Conservation (phyloP, 2,888 invertebrate genomes). For the Uloborus plumipes region DNA sequence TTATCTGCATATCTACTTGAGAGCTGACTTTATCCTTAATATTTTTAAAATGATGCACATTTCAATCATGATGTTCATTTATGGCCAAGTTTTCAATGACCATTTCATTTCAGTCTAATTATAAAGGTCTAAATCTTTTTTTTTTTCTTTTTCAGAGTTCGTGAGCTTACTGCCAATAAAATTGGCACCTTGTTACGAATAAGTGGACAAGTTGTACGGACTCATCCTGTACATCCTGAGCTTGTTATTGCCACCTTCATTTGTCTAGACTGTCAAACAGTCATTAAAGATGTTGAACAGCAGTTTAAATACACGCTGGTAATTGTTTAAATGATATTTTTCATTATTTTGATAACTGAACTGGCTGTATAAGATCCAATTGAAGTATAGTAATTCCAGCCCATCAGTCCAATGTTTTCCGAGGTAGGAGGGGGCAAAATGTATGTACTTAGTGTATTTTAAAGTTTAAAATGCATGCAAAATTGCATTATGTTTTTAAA, state of each 20-base stretch:
- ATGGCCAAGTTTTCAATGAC: too few species aligned
- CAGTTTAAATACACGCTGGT: constrained; percentile 91
- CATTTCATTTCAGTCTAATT: background rate
- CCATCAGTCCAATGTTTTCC: too few species aligned
- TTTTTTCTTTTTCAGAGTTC: constrained; percentile 74
- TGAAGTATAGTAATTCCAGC: too few species aligned
- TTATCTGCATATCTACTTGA: too few species aligned
- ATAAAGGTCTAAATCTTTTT: background rate
- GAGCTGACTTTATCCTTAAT: too few species aligned
- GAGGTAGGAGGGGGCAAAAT: too few species aligned
- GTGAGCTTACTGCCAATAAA: constrained; percentile 92
- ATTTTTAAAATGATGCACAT: too few species aligned
- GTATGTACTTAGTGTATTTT: too few species aligned
- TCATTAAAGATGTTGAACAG: constrained; percentile 94
- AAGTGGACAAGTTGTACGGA: constrained; percentile 88
- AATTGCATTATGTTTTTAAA: too few species aligned
- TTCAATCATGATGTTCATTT: too few species aligned
- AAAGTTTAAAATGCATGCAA: too few species aligned
- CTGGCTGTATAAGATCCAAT: background rate
- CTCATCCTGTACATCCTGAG: constrained; percentile 99
- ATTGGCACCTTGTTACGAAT: constrained; percentile 94
- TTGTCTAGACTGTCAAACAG: constrained; percentile 95
- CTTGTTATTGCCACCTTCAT: constrained; percentile 87
- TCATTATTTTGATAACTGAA: too few species aligned
- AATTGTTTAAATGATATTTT: constrained; percentile 39